A percentile compares a stretch with the other conserved stretches of the same genome.
Conservation (phyloP, 2,888 invertebrate species). For the Drosophila kanekoi region DNA sequence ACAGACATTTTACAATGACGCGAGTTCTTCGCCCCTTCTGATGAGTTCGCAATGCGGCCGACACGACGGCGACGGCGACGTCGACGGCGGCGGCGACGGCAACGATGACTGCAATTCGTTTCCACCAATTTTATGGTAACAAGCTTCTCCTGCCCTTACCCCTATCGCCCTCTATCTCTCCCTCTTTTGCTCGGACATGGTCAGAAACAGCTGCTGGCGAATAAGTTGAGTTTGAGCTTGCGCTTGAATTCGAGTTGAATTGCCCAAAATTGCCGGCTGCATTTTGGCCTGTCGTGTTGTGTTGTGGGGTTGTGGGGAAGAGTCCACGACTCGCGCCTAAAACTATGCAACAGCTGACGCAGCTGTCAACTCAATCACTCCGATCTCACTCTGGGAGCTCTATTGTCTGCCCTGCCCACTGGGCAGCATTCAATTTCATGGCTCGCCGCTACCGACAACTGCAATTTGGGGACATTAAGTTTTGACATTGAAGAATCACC, state of each 20-base stretch:
- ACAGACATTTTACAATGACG: conserved; percentile 85
- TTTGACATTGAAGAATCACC: conserved; percentile 77
- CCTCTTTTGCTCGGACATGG: conserved; percentile 25
- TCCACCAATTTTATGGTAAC: conserved; percentile 85
- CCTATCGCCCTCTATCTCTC: background rate
- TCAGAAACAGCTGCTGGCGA: conserved; percentile 63
- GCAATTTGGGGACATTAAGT: conserved; percentile 76
- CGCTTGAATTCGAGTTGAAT: conserved; percentile 30
- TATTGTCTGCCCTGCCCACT: conserved; percentile 3
- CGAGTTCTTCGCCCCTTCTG: conserved; percentile 49
- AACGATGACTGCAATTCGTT: conserved; percentile 83
- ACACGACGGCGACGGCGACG: conserved; percentile 56
- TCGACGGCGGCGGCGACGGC: conserved; percentile 29
- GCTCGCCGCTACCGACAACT: conserved; percentile 72
- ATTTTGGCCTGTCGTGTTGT: conserved; percentile 37
- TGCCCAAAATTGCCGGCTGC: conserved; percentile 59
- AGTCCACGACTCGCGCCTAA: conserved; percentile 51
- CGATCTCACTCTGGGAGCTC: background rate
- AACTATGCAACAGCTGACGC: conserved; percentile 69
- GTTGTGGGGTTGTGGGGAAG: conserved; percentile 18
- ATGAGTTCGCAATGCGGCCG: conserved; percentile 59
- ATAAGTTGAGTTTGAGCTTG: conserved; percentile 46
- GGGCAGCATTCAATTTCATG: conserved; percentile 71
- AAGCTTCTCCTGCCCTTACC: conserved; percentile 52
- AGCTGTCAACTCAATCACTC: conserved; percentile 9